Percentiles rank a stretch among this genome's conserved stretches.
phyloP scores from a whole-genome alignment of 2,113 vertebrate genomes.

The Erythrolamprus reginae region DNA sequence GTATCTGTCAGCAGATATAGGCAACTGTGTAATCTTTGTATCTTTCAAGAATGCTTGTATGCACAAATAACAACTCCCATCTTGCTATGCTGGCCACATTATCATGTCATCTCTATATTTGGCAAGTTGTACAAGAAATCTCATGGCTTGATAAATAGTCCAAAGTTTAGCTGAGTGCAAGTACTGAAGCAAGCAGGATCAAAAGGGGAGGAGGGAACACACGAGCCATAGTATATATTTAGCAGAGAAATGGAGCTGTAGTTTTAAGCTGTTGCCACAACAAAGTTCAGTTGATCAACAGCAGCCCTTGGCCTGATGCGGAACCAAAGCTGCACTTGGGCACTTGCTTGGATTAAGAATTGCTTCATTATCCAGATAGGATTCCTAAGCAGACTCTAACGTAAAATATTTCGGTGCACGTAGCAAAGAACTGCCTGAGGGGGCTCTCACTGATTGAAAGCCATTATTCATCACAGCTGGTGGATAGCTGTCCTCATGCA shows the following conservation, averaged over 20 bases:
- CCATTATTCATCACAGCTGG: not conserved
- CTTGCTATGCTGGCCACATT: not conserved
- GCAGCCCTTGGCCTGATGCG: not conserved
- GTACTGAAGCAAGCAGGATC: not conserved
- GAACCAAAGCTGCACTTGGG: not conserved
- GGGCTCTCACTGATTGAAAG: not conserved
- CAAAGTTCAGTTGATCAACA: conserved; percentile 11
- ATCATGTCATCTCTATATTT: rapidly evolving
- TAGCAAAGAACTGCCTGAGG: not conserved
- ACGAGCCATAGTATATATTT: not conserved
- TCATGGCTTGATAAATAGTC: not conserved
- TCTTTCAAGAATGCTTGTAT: not conserved
- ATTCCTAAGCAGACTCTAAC: not conserved
- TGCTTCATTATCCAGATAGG: not conserved
- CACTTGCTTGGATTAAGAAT: conserved; percentile 8
- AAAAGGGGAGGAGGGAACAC: not conserved
- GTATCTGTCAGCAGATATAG: not conserved
- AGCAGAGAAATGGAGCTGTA: not conserved
- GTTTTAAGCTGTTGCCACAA: not conserved
- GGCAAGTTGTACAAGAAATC: conserved; percentile 9
- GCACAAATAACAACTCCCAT: not conserved
- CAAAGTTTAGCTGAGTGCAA: conserved; percentile 1
- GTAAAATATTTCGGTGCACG: not conserved
- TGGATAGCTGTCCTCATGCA: not conserved
- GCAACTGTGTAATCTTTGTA: not conserved